Conservation (phyloP, 2,888 invertebrate species). For the Sminthurinus aureus region DNA sequence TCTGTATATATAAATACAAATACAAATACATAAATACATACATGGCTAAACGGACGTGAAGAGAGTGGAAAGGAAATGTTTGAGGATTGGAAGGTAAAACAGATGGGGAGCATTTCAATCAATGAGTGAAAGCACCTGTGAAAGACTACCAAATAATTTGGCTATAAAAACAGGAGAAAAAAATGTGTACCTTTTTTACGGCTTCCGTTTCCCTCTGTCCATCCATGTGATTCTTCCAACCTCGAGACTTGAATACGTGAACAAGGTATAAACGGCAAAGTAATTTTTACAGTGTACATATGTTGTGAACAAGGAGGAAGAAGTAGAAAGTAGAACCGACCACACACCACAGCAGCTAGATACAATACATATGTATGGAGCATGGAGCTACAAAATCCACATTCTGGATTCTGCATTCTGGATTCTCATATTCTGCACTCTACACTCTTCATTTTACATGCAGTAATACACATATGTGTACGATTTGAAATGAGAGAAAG, state of each 20-base stretch:
- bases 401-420: not conserved
- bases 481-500: constrained; percentile 1
- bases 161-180: not conserved
- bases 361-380: not conserved
- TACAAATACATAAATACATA: too few relatives aligned
- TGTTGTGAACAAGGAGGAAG: not conserved
- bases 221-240: not conserved
- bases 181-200: not conserved
- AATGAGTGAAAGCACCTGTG: not conserved
- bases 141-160: not conserved
- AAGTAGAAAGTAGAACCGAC: not conserved
- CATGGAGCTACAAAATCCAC: not conserved
- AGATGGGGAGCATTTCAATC: not conserved
- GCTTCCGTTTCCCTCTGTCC: not conserved
- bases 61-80: too few relatives aligned
- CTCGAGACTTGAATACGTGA: not conserved
- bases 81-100: not conserved
- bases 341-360: not conserved
- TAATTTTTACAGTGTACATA: too few relatives aligned
- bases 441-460: not conserved
- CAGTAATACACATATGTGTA: not conserved
- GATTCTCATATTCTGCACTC: not conserved
- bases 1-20: too few relatives aligned
- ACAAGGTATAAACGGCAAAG: too few relatives aligned
- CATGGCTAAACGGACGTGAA: too few relatives aligned